phyloP scores from a whole-genome alignment of 2,888 invertebrate genomes.

The Drosophila prostipennis region DNA sequence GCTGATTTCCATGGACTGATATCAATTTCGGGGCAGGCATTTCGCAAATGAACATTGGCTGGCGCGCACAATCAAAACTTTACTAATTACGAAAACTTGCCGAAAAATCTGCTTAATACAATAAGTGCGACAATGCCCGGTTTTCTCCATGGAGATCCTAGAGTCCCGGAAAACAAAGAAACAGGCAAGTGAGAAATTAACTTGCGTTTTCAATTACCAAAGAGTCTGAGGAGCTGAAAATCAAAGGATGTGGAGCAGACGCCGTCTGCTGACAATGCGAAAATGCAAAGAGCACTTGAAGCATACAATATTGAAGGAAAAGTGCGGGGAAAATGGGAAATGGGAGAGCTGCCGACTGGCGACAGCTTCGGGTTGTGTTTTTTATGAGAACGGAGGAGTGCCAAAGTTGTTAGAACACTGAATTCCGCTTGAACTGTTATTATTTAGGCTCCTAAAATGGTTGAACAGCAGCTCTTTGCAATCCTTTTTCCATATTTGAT shows the following conservation, averaged over 20 bases:
- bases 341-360: constrained; percentile 11
- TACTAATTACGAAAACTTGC: constrained; percentile 82
- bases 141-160: background rate
- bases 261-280: constrained; percentile 78
- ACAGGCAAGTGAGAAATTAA: constrained; percentile 77
- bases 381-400: constrained; percentile 9
- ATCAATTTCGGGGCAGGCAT: constrained; percentile 60
- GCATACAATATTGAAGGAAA: constrained; percentile 48
- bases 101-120: constrained; percentile 82
- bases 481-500: constrained; percentile 32
- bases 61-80: constrained; percentile 78
- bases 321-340: constrained; percentile 11
- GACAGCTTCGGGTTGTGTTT: constrained; percentile 32
- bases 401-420: constrained; percentile 24
- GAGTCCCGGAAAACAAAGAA: constrained; percentile 30
- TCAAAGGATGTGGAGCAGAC: constrained; percentile 66
- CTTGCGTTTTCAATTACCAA: constrained; percentile 82
- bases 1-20: constrained; percentile 63
- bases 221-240: constrained; percentile 50
- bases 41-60: constrained; percentile 53
- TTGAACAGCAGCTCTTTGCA: background rate
- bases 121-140: constrained; percentile 63
- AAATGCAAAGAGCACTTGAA: constrained; percentile 74
- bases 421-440: constrained; percentile 16
- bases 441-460: constrained; percentile 8